Conservation (phyloP, 2,888 invertebrate species). For the Drosophila subquinaria region DNA sequence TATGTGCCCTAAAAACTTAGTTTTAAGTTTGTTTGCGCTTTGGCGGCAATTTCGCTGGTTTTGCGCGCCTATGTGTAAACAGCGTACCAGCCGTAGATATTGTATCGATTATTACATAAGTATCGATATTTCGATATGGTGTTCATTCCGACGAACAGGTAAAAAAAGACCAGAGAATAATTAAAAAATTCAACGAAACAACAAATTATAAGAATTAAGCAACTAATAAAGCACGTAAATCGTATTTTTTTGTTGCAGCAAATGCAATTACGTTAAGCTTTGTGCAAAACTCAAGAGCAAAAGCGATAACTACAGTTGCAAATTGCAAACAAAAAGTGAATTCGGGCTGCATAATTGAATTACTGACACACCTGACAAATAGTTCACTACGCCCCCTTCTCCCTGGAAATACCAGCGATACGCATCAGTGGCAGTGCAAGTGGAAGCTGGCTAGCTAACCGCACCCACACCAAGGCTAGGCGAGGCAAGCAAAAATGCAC, state of each 20-base stretch:
- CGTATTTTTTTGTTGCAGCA: neutral
- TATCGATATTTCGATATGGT: slow-evolving; percentile 43
- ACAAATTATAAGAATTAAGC: slow-evolving; percentile 26
- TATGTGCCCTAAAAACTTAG: slow-evolving; percentile 14
- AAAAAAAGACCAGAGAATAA: slow-evolving; percentile 48
- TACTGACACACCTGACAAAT: slow-evolving; percentile 49
- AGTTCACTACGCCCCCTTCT: slow-evolving; percentile 16
- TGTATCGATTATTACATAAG: neutral
- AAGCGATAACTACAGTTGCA: slow-evolving; percentile 3
- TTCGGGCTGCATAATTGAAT: slow-evolving; percentile 52
- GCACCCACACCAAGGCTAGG: slow-evolving; percentile 38
- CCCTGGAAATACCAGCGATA: slow-evolving; percentile 41
- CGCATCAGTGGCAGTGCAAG: slow-evolving; percentile 48
- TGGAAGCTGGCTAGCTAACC: slow-evolving; percentile 36
- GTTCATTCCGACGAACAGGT: slow-evolving; percentile 34
- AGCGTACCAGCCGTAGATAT: slow-evolving; percentile 25
- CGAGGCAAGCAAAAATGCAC: slow-evolving; percentile 77
- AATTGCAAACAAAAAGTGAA: slow-evolving; percentile 20
- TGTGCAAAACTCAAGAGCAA: neutral
- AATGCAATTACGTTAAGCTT: slow-evolving; percentile 11
- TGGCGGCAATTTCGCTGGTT: neutral
- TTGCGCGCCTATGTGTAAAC: slow-evolving; percentile 1
- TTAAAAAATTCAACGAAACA: slow-evolving; percentile 45
- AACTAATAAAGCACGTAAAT: slow-evolving; percentile 8
- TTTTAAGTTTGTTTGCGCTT: neutral